Percentiles rank a stretch among this genome's conserved stretches.
These are phyloP conservation scores for Drosophila peninsularis DNA, from an alignment of 2,888 invertebrate species.

Conservation along the genomic window DNA sequence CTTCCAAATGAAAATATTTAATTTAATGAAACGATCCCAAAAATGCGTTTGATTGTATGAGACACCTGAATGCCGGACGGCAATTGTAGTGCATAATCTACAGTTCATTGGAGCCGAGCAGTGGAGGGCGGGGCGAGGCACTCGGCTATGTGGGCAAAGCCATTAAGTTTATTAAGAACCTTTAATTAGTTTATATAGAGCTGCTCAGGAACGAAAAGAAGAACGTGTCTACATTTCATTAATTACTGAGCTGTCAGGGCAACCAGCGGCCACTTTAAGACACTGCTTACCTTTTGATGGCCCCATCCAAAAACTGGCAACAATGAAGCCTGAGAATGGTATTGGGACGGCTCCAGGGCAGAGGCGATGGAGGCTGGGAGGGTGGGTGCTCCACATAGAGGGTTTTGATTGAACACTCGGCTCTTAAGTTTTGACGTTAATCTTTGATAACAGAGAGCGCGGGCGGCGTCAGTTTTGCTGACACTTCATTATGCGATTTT, in stretches of 20 bases:
- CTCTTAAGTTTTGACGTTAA: constrained; percentile 76
- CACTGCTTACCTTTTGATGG: constrained; percentile 68
- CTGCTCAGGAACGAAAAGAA: constrained; percentile 22
- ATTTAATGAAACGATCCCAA: constrained; percentile 36
- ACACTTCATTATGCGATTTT: constrained; percentile 78
- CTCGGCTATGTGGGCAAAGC: constrained; percentile 29
- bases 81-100: constrained; percentile 49
- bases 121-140: neutral
- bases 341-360: neutral
- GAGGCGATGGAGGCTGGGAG: neutral
- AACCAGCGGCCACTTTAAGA: constrained; percentile 55
- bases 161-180: constrained; percentile 74
- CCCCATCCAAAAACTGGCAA: constrained; percentile 44
- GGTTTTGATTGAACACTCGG: constrained; percentile 73
- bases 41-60: constrained; percentile 29
- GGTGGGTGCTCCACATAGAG: constrained; percentile 18
- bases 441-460: constrained; percentile 64
- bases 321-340: constrained; percentile 19
- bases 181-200: constrained; percentile 66
- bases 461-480: constrained; percentile 60
- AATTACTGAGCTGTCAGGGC: constrained; percentile 64
- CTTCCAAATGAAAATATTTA: constrained; percentile 10
- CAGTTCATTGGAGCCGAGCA: constrained; percentile 47
- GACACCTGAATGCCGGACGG: constrained; percentile 25
- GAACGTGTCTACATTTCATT: constrained; percentile 71